phyloP scores from a whole-genome alignment of 2,888 invertebrate species.

The Pristionchus japonicus region DNA sequence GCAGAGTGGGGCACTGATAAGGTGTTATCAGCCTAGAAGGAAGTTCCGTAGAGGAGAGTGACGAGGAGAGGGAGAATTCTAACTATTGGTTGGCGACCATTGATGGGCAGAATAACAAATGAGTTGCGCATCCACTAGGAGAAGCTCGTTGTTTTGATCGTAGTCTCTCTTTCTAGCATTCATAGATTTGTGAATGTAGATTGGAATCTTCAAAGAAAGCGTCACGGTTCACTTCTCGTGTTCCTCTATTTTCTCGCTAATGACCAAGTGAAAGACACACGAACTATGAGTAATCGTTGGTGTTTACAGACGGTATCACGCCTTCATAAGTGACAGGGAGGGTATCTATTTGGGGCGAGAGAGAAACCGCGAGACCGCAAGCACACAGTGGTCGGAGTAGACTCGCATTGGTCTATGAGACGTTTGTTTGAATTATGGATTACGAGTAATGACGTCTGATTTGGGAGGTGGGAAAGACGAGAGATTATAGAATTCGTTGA shows the following conservation, averaged over 20 bases:
- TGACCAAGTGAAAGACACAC: not conserved
- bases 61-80: not conserved
- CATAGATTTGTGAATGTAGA: not conserved
- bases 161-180: not conserved
- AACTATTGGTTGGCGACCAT: not conserved
- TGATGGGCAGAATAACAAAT: not conserved
- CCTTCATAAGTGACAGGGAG: conserved; percentile 3
- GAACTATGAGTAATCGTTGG: not conserved
- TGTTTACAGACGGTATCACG: not conserved
- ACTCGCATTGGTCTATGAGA: not conserved
- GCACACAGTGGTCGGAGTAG: not conserved
- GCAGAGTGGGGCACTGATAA: not conserved
- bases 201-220: not conserved
- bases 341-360: not conserved
- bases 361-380: not conserved
- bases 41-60: not conserved
- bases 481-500: not conserved
- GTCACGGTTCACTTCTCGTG: not conserved
- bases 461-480: not conserved
- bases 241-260: not conserved
- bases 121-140: not conserved
- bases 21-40: not conserved
- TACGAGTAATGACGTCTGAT: not conserved
- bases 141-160: not conserved
- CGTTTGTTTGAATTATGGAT: conserved; percentile 30